Conservation (phyloP, 2,888 invertebrate species). For the Thelaira solivaga region DNA sequence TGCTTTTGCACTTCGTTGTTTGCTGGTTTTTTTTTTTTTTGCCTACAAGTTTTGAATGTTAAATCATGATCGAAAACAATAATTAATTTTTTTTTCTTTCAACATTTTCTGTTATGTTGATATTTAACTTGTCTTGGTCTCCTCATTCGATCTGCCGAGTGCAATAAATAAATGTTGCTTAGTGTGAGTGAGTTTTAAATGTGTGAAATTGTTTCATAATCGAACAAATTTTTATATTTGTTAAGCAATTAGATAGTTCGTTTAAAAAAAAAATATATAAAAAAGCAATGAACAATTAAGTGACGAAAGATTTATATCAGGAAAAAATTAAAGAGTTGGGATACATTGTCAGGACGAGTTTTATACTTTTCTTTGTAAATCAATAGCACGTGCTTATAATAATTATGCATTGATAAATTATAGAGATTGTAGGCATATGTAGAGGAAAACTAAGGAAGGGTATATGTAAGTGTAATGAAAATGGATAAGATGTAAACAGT, state of each 20-base stretch:
- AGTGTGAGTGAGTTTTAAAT: conserved; percentile 15
- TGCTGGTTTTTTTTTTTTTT: not conserved
- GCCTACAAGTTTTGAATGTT: conserved; percentile 40
- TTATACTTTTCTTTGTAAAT: not conserved
- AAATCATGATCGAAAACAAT: conserved; percentile 44
- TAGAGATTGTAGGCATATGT: no score
- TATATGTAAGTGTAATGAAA: no score
- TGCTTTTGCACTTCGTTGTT: no score
- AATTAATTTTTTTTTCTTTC: conserved; percentile 43
- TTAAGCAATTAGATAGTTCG: conserved; percentile 36
- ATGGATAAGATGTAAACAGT: no score
- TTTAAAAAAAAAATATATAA: not conserved
- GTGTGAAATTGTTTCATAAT: conserved; percentile 54
- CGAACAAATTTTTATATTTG: conserved; percentile 30
- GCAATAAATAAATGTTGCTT: not conserved
- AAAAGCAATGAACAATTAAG: not conserved
- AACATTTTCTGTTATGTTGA: not conserved
- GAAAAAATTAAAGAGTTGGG: conserved; percentile 14
- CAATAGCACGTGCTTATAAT: conserved; percentile 20
- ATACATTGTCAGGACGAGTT: not conserved
- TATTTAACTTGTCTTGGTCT: conserved; percentile 6
- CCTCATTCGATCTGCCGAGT: not conserved
- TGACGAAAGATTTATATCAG: conserved; percentile 25
- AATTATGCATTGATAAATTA: not conserved
- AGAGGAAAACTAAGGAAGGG: no score